Percentiles rank a stretch among this genome's conserved stretches.
Evolutionary conservation across 2,797 vertebrate species (phyloP).

Genomic region (Phyllotis vaccarum): DNA sequence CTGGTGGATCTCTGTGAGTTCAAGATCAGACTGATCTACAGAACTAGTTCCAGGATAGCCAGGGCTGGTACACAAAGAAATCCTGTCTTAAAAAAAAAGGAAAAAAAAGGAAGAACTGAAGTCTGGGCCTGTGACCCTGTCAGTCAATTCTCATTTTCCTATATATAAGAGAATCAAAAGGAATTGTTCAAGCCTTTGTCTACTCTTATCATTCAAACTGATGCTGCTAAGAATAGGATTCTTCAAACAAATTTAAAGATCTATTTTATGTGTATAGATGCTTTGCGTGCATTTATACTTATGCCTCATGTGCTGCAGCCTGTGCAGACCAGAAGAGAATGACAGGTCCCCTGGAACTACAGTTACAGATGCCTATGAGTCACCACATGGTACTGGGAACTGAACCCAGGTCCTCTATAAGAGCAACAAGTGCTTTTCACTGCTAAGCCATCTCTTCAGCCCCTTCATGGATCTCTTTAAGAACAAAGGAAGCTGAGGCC

Average conservation of each 20-base stretch:
- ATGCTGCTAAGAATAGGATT: background rate
- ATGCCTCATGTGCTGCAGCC: background rate
- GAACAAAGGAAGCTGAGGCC: background rate
- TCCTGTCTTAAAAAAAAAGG: no score
- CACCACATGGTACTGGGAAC: background rate
- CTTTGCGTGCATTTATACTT: background rate
- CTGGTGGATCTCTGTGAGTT: no score
- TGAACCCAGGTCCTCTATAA: background rate
- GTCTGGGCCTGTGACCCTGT: background rate
- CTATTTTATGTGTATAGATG: background rate
- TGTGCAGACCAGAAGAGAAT: background rate
- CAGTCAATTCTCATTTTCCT: background rate
- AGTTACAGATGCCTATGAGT: background rate
- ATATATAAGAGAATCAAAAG: background rate
- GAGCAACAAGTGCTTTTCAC: background rate
- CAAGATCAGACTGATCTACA: no score
- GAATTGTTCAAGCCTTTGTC: background rate
- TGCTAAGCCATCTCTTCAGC: background rate
- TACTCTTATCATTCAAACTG: background rate
- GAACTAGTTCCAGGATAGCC: no score
- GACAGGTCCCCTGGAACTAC: background rate
- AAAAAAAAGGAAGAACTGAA: no score
- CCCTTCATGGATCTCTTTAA: background rate
- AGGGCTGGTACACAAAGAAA: no score
- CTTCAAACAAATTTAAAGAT: background rate